Evolutionary conservation across 2,113 vertebrate genomes (phyloP).

Genomic region (Pseudonaja textilis): DNA sequence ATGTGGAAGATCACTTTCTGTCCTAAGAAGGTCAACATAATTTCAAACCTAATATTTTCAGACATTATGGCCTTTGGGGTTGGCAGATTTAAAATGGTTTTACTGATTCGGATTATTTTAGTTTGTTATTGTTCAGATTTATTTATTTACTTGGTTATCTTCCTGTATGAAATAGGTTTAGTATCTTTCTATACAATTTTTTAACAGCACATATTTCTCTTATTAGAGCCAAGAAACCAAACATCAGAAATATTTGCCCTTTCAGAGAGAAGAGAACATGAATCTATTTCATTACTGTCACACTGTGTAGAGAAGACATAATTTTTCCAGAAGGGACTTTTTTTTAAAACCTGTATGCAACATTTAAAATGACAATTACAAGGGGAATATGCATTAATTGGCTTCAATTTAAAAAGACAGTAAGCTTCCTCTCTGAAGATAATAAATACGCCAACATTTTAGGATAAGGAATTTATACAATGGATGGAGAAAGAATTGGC

Average conservation of each 20-base stretch:
- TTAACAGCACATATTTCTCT: constrained; percentile 53
- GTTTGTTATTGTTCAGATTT: not conserved
- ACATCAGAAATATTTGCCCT: constrained; percentile 63
- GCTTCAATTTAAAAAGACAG: constrained; percentile 44
- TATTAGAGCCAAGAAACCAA: constrained; percentile 44
- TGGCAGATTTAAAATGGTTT: not conserved
- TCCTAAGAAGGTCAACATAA: not conserved
- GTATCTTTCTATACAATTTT: constrained; percentile 45
- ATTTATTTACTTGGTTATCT: not conserved
- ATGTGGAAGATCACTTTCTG: not conserved
- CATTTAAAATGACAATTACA: constrained; percentile 73
- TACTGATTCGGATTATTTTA: not conserved
- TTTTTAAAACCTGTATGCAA: constrained; percentile 45
- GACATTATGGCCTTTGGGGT: not conserved
- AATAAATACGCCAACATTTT: constrained; percentile 24
- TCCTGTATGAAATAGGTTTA: not conserved
- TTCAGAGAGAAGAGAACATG: constrained; percentile 61
- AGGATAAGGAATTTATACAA: no score
- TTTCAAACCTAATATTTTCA: not conserved
- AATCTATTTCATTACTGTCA: constrained; percentile 72
- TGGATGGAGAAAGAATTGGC: no score
- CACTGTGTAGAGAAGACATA: constrained; percentile 58
- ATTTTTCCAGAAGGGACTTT: constrained; percentile 59
- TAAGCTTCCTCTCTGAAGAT: constrained; percentile 35
- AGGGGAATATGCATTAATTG: constrained; percentile 67